Conservation (phyloP, 2,888 invertebrate species). For the Dicycla oo region DNA sequence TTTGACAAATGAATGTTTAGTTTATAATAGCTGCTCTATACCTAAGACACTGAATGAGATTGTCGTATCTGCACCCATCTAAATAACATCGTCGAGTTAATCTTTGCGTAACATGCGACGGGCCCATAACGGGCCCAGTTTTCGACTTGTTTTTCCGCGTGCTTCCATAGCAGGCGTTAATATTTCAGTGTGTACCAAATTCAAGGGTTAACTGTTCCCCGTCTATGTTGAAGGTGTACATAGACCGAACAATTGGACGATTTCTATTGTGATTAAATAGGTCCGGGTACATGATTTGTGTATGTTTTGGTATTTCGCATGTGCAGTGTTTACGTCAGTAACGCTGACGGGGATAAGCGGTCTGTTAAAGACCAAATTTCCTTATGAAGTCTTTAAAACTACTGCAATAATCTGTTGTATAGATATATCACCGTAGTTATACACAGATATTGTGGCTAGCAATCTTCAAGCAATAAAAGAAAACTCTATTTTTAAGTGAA, state of each 20-base stretch:
- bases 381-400: not conserved
- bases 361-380: no score
- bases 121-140: constrained; percentile 88
- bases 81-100: constrained; percentile 68
- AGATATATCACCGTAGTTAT: not conserved
- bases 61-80: constrained; percentile 50
- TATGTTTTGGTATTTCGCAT: constrained; percentile 28
- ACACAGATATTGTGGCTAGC: not conserved
- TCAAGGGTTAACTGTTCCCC: constrained; percentile 87
- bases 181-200: constrained; percentile 88
- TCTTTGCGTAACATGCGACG: constrained; percentile 86
- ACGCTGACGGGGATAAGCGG: not conserved
- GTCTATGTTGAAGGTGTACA: constrained; percentile 75
- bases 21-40: no score
- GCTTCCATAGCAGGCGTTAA: constrained; percentile 88
- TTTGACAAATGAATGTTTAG: no score
- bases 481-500: not conserved
- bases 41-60: constrained; percentile 10
- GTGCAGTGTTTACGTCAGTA: not conserved
- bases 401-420: not conserved
- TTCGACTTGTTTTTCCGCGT: constrained; percentile 90
- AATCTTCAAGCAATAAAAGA: not conserved
- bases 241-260: constrained; percentile 77
- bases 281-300: constrained; percentile 46
- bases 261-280: constrained; percentile 72